Percentiles rank a stretch among this genome's conserved stretches.
Evolutionary conservation across 2,888 invertebrate genomes (phyloP).

Genomic region (Branchinecta sandiegonensis): DNA sequence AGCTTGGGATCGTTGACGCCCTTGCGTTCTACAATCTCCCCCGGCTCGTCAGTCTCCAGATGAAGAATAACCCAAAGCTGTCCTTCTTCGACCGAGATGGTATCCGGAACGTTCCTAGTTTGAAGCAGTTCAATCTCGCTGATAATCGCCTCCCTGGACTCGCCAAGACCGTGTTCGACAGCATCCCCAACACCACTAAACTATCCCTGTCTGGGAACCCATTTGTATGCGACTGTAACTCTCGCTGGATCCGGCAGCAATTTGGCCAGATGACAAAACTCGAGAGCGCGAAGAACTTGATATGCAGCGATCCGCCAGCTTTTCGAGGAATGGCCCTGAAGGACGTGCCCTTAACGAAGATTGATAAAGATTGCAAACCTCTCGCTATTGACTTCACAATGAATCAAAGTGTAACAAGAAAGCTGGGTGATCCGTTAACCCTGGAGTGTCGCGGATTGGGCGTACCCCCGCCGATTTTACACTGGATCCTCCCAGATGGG

Average conservation of each 20-base stretch:
- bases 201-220: conserved; percentile 36
- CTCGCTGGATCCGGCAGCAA: conserved; percentile 30
- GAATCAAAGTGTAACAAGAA: conserved; percentile 30
- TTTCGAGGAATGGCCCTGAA: conserved; percentile 26
- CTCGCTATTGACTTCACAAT: conserved; percentile 29
- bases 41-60: conserved; percentile 31
- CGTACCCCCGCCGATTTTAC: conserved; percentile 34
- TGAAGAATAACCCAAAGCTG: conserved; percentile 35
- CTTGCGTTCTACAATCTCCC: conserved; percentile 35
- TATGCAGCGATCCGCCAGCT: conserved; percentile 32
- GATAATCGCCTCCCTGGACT: conserved; percentile 35
- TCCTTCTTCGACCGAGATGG: conserved; percentile 35
- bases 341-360: conserved; percentile 28
- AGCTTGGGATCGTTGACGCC: conserved; percentile 33
- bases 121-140: conserved; percentile 34
- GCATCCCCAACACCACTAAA: conserved; percentile 31
- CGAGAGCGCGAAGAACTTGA: conserved; percentile 30
- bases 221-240: conserved; percentile 37
- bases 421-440: conserved; percentile 33
- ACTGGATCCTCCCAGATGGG: conserved; percentile 36
- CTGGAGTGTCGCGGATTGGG: conserved; percentile 37
- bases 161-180: conserved; percentile 30
- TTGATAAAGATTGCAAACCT: conserved; percentile 32
- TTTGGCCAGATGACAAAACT: conserved; percentile 23
- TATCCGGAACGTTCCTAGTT: conserved; percentile 33